phyloP scores from a whole-genome alignment of 2,888 invertebrate genomes.

The Spatulosminthurus flaviceps region DNA sequence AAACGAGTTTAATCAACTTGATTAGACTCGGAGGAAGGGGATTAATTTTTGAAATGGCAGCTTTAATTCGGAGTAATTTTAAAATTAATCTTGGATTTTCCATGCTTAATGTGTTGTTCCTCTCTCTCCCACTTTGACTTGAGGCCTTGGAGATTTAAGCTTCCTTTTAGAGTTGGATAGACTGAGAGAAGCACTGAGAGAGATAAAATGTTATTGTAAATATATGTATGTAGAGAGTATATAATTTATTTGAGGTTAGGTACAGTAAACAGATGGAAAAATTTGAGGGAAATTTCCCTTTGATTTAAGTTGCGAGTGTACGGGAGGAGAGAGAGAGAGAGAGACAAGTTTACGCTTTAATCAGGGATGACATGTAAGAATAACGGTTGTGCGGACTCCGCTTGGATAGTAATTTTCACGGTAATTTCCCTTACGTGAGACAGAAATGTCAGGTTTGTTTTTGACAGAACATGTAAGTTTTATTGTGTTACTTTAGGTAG shows the following conservation, averaged over 20 bases:
- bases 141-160: no score
- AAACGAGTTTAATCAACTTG: constrained; percentile 13
- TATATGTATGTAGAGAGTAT: no score
- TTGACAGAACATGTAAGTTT: constrained; percentile 7
- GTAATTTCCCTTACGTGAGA: constrained; percentile 25
- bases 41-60: constrained; percentile 15
- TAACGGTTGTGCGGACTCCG: background rate
- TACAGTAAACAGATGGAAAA: no score
- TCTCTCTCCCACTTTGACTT: no score
- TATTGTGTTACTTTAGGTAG: background rate
- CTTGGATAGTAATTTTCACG: constrained; percentile 6
- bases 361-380: background rate
- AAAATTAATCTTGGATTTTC: constrained; percentile 14
- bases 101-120: background rate
- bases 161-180: no score
- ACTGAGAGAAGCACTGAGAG: background rate
- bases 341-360: background rate
- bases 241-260: no score
- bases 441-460: constrained; percentile 20
- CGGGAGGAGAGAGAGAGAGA: background rate
- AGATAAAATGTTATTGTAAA: background rate
- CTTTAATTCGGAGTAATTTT: background rate
- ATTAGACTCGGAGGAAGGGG: constrained; percentile 13
- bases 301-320: background rate
- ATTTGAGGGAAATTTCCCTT: background rate